Conservation (phyloP, 2,113 vertebrate species). For the Taurulus bubalis region DNA sequence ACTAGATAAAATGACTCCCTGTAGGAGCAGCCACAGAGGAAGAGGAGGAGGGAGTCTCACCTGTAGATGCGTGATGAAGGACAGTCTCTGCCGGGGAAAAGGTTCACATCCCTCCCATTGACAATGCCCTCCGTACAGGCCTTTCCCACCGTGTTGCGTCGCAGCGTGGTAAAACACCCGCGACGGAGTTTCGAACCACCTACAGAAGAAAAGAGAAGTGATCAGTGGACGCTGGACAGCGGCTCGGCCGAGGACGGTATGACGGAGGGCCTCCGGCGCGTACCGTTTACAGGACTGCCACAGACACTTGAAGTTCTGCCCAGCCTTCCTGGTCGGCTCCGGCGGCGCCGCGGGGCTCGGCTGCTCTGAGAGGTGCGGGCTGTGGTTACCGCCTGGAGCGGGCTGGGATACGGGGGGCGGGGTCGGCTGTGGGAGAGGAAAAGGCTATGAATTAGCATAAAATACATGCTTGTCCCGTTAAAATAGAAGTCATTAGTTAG, state of each 20-base stretch:
- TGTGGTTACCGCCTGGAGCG: constrained; percentile 84
- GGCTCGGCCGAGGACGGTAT: background rate
- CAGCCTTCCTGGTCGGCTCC: constrained; percentile 92
- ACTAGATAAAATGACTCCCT: background rate
- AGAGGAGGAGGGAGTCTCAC: constrained; percentile 72
- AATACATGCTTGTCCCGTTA: background rate
- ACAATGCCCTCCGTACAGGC: constrained; percentile 94
- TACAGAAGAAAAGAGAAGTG: constrained; percentile 49
- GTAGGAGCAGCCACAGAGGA: background rate
- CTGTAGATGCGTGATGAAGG: constrained; percentile 99
- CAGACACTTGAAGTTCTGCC: constrained; percentile 99
- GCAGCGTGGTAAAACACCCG: constrained; percentile 99
- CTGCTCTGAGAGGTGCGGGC: constrained; percentile 84
- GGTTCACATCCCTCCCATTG: constrained; percentile 98
- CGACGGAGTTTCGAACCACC: constrained; percentile 99
- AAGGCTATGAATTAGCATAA: background rate
- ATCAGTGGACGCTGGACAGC: background rate
- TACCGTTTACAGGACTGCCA: constrained; percentile 99
- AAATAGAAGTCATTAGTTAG: background rate
- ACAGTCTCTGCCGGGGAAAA: constrained; percentile 96
- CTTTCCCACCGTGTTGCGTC: constrained; percentile 95
- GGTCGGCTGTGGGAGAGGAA: constrained; percentile 70
- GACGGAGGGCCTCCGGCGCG: background rate
- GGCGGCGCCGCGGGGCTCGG: constrained; percentile 79
- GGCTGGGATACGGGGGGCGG: constrained; percentile 84